Conservation (phyloP, 2,888 invertebrate species). For the Mesoligia furuncula region DNA sequence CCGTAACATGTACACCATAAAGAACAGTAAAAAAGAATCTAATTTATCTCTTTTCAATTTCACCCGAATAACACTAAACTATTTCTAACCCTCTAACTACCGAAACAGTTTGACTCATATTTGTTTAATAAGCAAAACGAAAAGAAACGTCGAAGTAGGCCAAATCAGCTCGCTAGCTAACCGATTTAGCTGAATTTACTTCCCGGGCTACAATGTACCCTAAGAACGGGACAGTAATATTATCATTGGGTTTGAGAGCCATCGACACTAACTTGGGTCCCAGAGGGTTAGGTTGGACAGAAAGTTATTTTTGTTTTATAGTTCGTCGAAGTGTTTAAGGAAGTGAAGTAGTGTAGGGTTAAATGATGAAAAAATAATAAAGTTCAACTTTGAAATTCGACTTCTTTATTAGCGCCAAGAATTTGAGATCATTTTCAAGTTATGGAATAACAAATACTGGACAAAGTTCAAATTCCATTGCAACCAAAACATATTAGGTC, state of each 20-base stretch:
- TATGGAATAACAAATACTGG: too few relatives aligned
- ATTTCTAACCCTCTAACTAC: not conserved
- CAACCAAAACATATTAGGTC: too few relatives aligned
- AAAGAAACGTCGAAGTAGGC: slow-evolving; percentile 34
- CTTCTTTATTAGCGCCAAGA: not conserved
- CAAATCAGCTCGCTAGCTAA: slow-evolving; percentile 30
- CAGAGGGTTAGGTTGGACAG: slow-evolving; percentile 30
- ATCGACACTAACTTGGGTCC: slow-evolving; percentile 39
- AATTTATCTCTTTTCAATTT: not conserved
- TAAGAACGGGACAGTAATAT: slow-evolving; percentile 41
- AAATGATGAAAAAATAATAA: not conserved
- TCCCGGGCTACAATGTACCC: slow-evolving; percentile 44
- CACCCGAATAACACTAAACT: not conserved
- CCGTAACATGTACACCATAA: not conserved
- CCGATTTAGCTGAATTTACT: slow-evolving; percentile 53
- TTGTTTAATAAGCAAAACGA: slow-evolving; percentile 43
- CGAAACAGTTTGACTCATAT: slow-evolving; percentile 24
- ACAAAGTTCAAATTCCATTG: too few relatives aligned
- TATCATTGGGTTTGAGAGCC: slow-evolving; percentile 43
- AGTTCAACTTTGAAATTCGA: not conserved
- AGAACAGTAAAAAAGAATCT: too few relatives aligned
- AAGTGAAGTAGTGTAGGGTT: not conserved
- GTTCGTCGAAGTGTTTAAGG: not conserved
- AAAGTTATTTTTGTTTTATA: slow-evolving; percentile 39
- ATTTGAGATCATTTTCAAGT: too few relatives aligned